These are phyloP conservation scores for Phymatocera aterrima DNA, from an alignment of 2,888 invertebrate species.

Conservation along the genomic window DNA sequence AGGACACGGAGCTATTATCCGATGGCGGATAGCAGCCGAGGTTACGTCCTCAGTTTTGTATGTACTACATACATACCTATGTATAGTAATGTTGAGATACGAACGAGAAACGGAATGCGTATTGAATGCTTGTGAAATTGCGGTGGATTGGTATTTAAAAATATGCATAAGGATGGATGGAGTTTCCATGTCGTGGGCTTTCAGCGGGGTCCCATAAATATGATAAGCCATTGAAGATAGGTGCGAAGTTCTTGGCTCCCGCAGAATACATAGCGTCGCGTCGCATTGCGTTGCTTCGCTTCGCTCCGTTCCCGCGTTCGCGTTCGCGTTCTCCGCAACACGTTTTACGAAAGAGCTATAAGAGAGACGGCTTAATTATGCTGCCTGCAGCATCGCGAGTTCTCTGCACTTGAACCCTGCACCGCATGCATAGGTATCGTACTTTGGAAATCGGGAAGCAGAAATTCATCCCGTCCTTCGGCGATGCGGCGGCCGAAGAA, in stretches of 20 bases:
- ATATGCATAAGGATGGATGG: slow-evolving; percentile 69
- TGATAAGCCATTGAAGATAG: slow-evolving; percentile 67
- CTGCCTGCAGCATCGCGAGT: neutral
- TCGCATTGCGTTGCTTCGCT: too few species aligned
- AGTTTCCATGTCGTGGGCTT: slow-evolving; percentile 68
- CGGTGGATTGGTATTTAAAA: slow-evolving; percentile 69
- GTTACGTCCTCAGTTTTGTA: too few species aligned
- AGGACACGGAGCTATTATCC: too few species aligned
- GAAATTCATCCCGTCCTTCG: neutral
- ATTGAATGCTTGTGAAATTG: neutral
- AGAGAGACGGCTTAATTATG: slow-evolving; percentile 39
- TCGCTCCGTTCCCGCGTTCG: neutral
- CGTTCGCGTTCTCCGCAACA: neutral
- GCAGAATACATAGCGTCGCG: neutral
- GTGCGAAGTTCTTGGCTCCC: slow-evolving; percentile 55
- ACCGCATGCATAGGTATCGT: too few species aligned
- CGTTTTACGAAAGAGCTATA: too few species aligned
- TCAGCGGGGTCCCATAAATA: slow-evolving; percentile 68
- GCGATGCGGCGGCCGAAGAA: too few species aligned
- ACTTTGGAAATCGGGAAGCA: neutral
- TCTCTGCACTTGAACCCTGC: neutral
- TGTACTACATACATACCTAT: too few species aligned
- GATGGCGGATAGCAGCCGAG: too few species aligned
- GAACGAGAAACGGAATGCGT: neutral
- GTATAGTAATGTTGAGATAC: too few species aligned